These are phyloP conservation scores for Crenichthys baileyi DNA, from an alignment of 2,797 vertebrate genomes.

Conservation along the genomic window DNA sequence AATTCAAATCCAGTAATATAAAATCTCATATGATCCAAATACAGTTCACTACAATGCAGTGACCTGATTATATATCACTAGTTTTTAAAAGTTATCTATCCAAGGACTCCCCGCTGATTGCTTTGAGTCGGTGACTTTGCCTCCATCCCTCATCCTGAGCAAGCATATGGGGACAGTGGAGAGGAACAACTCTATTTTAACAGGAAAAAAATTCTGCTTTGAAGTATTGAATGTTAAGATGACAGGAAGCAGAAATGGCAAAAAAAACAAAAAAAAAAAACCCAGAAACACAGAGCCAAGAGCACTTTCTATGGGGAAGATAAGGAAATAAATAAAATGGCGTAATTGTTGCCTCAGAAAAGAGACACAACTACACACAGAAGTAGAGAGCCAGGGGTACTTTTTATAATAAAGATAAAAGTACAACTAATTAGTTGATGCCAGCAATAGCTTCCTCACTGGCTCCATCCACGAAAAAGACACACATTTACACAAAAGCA, in stretches of 20 bases:
- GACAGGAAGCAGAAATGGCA: too few relatives aligned
- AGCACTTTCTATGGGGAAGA: background rate
- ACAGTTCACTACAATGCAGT: background rate
- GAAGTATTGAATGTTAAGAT: background rate
- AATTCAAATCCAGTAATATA: background rate
- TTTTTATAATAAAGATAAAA: too few relatives aligned
- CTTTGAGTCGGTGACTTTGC: too few relatives aligned
- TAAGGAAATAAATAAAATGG: too few relatives aligned
- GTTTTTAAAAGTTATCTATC: too few relatives aligned
- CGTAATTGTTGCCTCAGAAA: background rate
- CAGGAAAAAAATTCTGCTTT: background rate
- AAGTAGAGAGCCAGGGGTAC: too few relatives aligned
- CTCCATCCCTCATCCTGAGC: too few relatives aligned
- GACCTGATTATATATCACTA: background rate
- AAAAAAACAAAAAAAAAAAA: background rate
- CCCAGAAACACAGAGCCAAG: background rate
- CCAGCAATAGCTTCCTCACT: background rate
- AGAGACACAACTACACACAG: background rate
- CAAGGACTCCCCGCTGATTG: too few relatives aligned
- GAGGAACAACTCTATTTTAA: background rate
- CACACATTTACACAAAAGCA: too few relatives aligned
- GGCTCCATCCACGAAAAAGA: too few relatives aligned
- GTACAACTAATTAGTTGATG: background rate
- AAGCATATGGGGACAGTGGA: too few relatives aligned
- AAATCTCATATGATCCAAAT: background rate